Base-by-base conservation (phyloP, 2,113 vertebrate genomes). In the Phasianus colchicus region DNA sequence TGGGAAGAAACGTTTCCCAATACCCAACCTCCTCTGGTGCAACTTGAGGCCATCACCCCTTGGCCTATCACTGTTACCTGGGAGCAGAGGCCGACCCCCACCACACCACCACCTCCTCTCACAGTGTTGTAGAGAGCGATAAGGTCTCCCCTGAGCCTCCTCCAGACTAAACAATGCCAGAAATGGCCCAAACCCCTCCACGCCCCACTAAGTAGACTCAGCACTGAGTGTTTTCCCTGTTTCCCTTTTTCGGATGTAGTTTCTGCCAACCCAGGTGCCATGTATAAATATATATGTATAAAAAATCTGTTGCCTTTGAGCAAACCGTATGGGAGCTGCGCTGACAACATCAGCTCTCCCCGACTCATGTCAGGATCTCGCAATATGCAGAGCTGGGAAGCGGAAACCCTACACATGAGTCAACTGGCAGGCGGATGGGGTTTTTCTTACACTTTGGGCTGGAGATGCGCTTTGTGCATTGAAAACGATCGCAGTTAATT, bases 281-380 rank as follows among this genome's bases (percentile, higher is more conserved):
- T 81, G 50, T 95, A 96, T 96, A 96, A 96, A 96, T 96, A 96
- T 95, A 96, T 94, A 92, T 38, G 86, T 78, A 94, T 61, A 88
- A 86, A 95, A 89, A 96, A 96, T 95, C 91, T 96, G 94, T 94
- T 96, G 95, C 94, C 88, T 95, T 88, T 69, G 90, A 95, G 93
- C 45, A 73, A 91, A 48, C 94, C 94, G 94, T 94, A 95, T 95
- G 94, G 96, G 81, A 88, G 83, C 92, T 94, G 76, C 36, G 88
- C 85, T 95, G 87, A 86, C 32, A 95, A 60, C 90, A 95, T 95
- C 94, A 94, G 83, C 93, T 42, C 48, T 43, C 61, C 24, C 38
- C 25, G 48, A 63, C 50, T 95, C 72, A 88, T 96, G 94, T 94
- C 93, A 96, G 83, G 86, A 95, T 83, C 90, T 81, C 91, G 89